Percentiles rank a stretch among this genome's conserved stretches.
These are phyloP conservation scores for Aquatica leii DNA, from an alignment of 2,888 invertebrate species.

Conservation along the genomic window DNA sequence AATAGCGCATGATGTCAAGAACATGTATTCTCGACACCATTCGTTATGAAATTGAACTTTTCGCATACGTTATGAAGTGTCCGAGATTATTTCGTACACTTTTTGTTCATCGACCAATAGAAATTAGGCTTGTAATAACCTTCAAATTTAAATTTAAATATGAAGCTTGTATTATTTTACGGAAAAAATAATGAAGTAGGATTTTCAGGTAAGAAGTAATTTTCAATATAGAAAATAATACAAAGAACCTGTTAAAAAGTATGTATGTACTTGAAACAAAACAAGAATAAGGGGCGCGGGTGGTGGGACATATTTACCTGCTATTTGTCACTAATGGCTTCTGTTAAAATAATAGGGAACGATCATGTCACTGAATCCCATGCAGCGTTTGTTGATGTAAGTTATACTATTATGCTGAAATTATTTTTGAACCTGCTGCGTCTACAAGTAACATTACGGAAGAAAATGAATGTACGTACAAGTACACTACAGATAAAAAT, in stretches of 20 bases:
- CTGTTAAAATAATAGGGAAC: not conserved
- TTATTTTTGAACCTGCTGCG: not conserved
- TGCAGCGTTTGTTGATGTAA: too few species aligned
- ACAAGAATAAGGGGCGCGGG: not conserved
- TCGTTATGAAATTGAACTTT: not conserved
- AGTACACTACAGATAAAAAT: too few species aligned
- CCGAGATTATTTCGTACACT: not conserved
- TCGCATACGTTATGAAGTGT: not conserved
- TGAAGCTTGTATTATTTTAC: not conserved
- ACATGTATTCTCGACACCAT: not conserved
- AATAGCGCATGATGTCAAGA: not conserved
- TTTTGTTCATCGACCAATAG: not conserved
- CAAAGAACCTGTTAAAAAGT: not conserved
- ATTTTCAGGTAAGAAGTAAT: not conserved
- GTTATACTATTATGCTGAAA: not conserved
- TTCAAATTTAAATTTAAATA: not conserved
- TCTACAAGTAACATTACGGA: not conserved
- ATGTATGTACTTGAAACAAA: not conserved
- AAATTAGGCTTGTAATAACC: too few species aligned
- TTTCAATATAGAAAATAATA: not conserved
- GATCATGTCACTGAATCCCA: too few species aligned
- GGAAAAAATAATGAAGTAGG: not conserved
- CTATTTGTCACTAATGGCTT: not conserved
- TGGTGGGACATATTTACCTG: not conserved
- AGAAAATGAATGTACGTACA: not conserved